phyloP scores from a whole-genome alignment of 2,888 invertebrate genomes.

The Diaphora mendica region DNA sequence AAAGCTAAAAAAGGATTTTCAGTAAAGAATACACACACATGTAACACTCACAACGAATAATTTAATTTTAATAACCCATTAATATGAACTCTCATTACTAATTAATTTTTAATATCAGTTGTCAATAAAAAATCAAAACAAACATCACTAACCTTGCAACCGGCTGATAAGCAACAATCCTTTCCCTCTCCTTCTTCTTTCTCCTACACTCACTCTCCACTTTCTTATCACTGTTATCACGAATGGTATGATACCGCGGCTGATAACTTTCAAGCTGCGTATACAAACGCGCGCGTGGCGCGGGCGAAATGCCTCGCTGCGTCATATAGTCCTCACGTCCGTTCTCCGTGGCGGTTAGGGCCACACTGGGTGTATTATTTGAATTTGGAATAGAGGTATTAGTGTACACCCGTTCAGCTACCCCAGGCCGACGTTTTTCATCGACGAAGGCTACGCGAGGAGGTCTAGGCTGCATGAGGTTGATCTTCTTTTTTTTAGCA shows the following conservation, averaged over 20 bases:
- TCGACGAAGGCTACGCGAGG: slow-evolving; percentile 80
- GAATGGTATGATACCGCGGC: slow-evolving; percentile 82
- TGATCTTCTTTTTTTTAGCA: slow-evolving; percentile 85
- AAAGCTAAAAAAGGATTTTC: no score
- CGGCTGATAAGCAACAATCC: slow-evolving; percentile 69
- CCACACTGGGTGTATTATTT: slow-evolving; percentile 65
- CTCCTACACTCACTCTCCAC: slow-evolving; percentile 80
- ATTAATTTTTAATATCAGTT: neutral
- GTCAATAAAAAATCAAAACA: neutral
- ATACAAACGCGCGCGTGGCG: slow-evolving; percentile 80
- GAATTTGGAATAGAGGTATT: slow-evolving; percentile 19
- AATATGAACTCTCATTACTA: neutral
- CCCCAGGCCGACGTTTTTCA: slow-evolving; percentile 77
- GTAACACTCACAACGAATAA: neutral
- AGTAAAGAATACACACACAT: no score
- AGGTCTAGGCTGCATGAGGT: slow-evolving; percentile 82
- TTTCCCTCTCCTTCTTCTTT: slow-evolving; percentile 69
- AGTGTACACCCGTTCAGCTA: slow-evolving; percentile 69
- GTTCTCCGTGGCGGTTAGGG: slow-evolving; percentile 66
- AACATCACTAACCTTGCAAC: slow-evolving; percentile 66
- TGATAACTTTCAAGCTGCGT: slow-evolving; percentile 85
- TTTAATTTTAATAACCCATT: neutral
- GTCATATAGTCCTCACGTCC: slow-evolving; percentile 73
- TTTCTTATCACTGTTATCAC: slow-evolving; percentile 81
- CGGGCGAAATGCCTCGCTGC: slow-evolving; percentile 71